Evolutionary conservation across 2,888 invertebrate species (phyloP), one percentile per base, ranked within the genome.

Genomic region (Germaria angustata): DNA sequence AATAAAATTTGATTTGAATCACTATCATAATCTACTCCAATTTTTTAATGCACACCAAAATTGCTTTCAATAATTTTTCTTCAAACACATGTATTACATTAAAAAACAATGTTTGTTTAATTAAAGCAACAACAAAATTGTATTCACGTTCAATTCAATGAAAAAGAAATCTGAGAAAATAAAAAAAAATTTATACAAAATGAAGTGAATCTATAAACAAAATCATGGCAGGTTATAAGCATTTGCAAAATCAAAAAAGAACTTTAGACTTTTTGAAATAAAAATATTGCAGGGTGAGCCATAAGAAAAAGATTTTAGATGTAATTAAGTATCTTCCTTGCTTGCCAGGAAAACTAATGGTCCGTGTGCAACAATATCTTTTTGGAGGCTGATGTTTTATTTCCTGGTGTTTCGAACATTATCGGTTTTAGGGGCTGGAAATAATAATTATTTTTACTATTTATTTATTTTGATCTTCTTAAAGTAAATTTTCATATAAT

Each of bases 101-200:
- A 28, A 51, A 59, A 28, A 32, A 69, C 77, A 77, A 61, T 68
- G 68, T 77, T 77, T 69, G 69, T 77, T 77, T 51, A 69, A 77
- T 61, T 59, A 51, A 41, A 77, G n/a, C 61, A 63, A 53, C 28
- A 51, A 34, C 22, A 51, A 3, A 34, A 72, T 46, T 53, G 34
- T 13, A 49, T 36, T 7, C 8, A 20, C 28, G 46, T 66, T 57
- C 9, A 66, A 49, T 66, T 66, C 46, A 51, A 34, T 46, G 0
- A 46, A 20, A 51, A 28, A 49, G 39, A 49, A 68, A 76, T 39
- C 39, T 13, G 65, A 75, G 46, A 17, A 55, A 36, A 59, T 15
- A 8, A 2, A 49, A n/a, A 15, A 39, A 32, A 41, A 22, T 41
- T n/a, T n/a, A 46, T 51, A 57, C 32, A 36, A 22, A 63, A 65